Percentiles rank a stretch among this genome's conserved stretches.
Conservation (phyloP, 2,888 invertebrate genomes). For the Tryphoninae sp. region DNA sequence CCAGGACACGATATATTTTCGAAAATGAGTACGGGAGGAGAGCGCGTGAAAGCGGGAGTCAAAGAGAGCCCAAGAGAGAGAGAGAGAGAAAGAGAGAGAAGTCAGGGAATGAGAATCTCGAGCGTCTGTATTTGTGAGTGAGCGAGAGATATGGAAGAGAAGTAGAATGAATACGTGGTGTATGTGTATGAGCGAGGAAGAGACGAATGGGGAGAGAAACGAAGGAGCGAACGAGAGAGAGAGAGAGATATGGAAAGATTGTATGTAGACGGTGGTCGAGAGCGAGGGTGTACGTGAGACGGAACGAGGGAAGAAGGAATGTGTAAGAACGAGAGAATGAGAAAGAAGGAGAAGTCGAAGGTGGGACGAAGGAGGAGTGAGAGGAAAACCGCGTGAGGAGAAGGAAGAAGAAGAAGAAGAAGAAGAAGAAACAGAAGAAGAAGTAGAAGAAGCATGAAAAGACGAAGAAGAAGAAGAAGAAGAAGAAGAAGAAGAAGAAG, state of each 20-base stretch:
- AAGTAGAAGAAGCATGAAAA: constrained; percentile 17
- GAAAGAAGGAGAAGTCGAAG: constrained; percentile 39
- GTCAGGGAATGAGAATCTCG: constrained; percentile 36
- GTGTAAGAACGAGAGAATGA: constrained; percentile 52
- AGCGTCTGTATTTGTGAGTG: constrained; percentile 4
- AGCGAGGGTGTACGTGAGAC: constrained; percentile 43
- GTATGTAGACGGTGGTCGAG: constrained; percentile 30
- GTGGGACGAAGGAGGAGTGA: constrained; percentile 32
- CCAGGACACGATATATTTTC: constrained; percentile 68
- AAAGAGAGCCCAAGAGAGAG: constrained; percentile 40
- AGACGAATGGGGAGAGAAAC: constrained; percentile 39
- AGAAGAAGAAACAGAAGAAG: constrained; percentile 34
- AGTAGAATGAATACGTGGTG: constrained; percentile 16
- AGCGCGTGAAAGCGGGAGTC: constrained; percentile 58
- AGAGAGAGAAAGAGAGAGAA: constrained; percentile 28
- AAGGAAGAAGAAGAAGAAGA: constrained; percentile 44
- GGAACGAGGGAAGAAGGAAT: constrained; percentile 31
- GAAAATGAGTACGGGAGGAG: constrained; percentile 62
- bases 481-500: constrained; percentile 46
- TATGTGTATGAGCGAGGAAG: constrained; percentile 4
- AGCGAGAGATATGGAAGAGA: constrained; percentile 14
- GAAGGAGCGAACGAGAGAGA: not conserved
- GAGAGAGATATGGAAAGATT: constrained; percentile 3
- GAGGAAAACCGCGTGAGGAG: constrained; percentile 42
- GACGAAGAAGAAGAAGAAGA: constrained; percentile 29